Conservation (phyloP, 1,140 invertebrate species). For the Micrasema minimum region DNA sequence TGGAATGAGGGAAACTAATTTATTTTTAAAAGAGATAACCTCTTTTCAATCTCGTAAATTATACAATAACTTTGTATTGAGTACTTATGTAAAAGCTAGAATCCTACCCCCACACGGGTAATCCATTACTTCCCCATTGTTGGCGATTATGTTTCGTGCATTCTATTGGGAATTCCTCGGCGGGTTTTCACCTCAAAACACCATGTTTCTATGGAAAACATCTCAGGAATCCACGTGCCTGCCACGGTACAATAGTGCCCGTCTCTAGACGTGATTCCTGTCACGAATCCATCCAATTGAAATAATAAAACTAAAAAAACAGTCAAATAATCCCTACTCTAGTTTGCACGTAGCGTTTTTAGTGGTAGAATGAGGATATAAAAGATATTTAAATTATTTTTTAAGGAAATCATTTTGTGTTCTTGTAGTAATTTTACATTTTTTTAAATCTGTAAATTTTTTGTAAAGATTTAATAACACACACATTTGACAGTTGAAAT, state of each 20-base stretch:
- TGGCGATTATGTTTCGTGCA: conserved; percentile 27
- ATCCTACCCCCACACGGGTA: conserved; percentile 10
- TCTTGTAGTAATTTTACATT: too few species aligned
- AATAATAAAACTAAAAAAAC: too few species aligned
- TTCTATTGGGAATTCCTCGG: conserved; percentile 21
- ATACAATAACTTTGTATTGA: too few species aligned
- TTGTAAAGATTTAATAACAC: too few species aligned
- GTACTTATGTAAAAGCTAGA: not conserved
- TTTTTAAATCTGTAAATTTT: too few species aligned
- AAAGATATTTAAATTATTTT: not conserved
- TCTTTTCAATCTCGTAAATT: too few species aligned
- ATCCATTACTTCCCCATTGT: conserved; percentile 25
- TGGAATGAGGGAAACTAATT: too few species aligned
- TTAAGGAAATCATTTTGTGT: too few species aligned
- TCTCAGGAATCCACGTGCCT: conserved; percentile 22
- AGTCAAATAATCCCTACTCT: conserved; percentile 6
- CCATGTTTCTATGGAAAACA: conserved; percentile 15
- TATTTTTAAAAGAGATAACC: too few species aligned
- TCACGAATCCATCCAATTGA: conserved; percentile 7
- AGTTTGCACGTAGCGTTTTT: not conserved
- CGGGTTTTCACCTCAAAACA: conserved; percentile 13
- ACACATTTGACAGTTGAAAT: too few species aligned
- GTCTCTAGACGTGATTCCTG: not conserved
- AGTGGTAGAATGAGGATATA: not conserved
- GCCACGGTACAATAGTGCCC: not conserved